Evolutionary conservation across 1,140 invertebrate genomes (phyloP).

Genomic region (Brachionus paranguensis): DNA sequence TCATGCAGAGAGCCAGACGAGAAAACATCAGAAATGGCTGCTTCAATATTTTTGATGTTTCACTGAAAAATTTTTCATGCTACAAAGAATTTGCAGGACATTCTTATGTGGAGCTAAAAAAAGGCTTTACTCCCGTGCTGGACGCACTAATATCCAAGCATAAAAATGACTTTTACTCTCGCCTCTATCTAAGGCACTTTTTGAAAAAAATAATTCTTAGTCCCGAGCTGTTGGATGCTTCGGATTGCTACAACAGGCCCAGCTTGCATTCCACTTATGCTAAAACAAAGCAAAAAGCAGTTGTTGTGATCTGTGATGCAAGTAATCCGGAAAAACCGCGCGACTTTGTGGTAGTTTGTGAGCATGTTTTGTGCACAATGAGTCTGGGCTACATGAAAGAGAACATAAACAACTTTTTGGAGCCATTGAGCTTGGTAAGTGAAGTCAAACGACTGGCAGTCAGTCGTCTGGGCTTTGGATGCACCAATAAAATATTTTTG

Average conservation of each 20-base stretch:
- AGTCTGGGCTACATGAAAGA: conserved; percentile 37
- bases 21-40: conserved; percentile 35
- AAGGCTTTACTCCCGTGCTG: conserved; percentile 13
- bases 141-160: neutral
- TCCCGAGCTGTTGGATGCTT: neutral
- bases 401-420: neutral
- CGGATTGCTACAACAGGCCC: neutral
- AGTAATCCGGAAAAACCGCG: neutral
- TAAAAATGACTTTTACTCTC: conserved; percentile 3
- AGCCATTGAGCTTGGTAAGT: conserved; percentile 1
- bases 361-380: conserved; percentile 13
- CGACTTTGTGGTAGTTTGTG: conserved; percentile 6
- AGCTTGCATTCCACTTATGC: conserved; percentile 8
- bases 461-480: conserved; percentile 24
- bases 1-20: neutral
- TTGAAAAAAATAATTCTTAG: conserved; percentile 36
- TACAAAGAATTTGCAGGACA: conserved; percentile 35
- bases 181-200: neutral
- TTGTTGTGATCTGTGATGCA: neutral
- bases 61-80: conserved; percentile 7
- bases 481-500: conserved; percentile 37
- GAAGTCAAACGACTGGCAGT: neutral
- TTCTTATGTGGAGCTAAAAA: conserved; percentile 27
- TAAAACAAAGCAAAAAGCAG: neutral
- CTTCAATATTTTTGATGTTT: conserved; percentile 36